phyloP scores from a whole-genome alignment of 2,797 vertebrate species.

The Taenioides sp. region DNA sequence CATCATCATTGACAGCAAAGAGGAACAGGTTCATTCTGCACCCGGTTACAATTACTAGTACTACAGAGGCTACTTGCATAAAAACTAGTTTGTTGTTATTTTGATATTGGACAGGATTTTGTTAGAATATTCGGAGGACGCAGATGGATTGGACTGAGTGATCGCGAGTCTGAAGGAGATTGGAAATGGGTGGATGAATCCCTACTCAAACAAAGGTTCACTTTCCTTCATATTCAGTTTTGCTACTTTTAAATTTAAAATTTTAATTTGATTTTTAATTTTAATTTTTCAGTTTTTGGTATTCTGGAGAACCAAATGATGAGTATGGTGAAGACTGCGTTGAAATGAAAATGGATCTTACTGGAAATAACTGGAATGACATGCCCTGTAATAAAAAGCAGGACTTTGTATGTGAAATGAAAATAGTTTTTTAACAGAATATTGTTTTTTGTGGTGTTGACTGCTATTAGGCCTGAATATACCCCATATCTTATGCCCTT shows the following conservation, averaged over 20 bases:
- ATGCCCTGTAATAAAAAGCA: neutral
- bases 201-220: neutral
- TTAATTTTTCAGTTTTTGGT: constrained; percentile 41
- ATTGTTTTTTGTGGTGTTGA: too few relatives aligned
- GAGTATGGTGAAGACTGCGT: constrained; percentile 25
- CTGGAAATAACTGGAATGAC: constrained; percentile 21
- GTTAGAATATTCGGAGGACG: too few relatives aligned
- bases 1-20: neutral
- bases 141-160: neutral
- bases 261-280: neutral
- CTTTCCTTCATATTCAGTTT: neutral
- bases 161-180: neutral
- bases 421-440: too few relatives aligned
- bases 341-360: neutral
- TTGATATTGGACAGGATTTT: too few relatives aligned
- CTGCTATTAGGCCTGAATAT: too few relatives aligned
- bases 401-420: too few relatives aligned
- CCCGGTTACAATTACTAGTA: too few relatives aligned
- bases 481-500: too few relatives aligned
- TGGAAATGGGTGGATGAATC: constrained; percentile 5
- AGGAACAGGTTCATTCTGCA: neutral
- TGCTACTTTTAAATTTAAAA: neutral
- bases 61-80: too few relatives aligned
- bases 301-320: constrained; percentile 17
- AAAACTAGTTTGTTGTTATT: neutral